Conservation (phyloP, 2,888 invertebrate species). For the Rhagonycha fulva region DNA sequence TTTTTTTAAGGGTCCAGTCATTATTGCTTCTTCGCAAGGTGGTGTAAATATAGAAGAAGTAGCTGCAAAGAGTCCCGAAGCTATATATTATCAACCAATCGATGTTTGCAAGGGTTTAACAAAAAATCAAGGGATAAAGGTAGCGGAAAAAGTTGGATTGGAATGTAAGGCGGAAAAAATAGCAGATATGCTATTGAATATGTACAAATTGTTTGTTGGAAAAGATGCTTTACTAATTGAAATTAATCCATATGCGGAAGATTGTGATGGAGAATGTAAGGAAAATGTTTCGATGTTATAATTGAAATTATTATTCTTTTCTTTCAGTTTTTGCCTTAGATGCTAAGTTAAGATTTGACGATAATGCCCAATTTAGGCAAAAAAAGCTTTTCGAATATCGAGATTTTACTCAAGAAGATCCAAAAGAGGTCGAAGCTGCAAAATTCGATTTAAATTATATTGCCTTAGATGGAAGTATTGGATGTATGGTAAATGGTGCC, state of each 20-base stretch:
- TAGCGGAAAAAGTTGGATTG: constrained; percentile 77
- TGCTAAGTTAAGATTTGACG: constrained; percentile 92
- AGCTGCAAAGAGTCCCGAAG: constrained; percentile 85
- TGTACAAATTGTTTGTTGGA: constrained; percentile 83
- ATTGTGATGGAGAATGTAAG: constrained; percentile 75
- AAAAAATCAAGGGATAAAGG: constrained; percentile 70
- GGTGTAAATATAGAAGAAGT: constrained; percentile 97
- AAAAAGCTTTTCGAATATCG: constrained; percentile 80
- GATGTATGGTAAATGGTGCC: constrained; percentile 94
- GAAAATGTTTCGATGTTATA: constrained; percentile 7
- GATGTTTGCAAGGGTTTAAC: constrained; percentile 78
- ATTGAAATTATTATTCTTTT: constrained; percentile 8
- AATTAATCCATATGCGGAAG: constrained; percentile 93
- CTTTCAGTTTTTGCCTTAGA: constrained; percentile 85
- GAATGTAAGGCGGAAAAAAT: constrained; percentile 66
- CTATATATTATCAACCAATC: constrained; percentile 88
- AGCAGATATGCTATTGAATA: constrained; percentile 73
- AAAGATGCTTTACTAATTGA: constrained; percentile 89
- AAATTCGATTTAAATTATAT: constrained; percentile 91
- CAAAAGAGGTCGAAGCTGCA: constrained; percentile 87
- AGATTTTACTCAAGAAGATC: constrained; percentile 89
- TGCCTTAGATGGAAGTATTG: constrained; percentile 89
- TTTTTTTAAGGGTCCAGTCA: constrained; percentile 79
- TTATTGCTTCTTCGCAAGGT: constrained; percentile 93
- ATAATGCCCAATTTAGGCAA: constrained; percentile 90